Percentiles rank a stretch among this genome's conserved stretches.
Evolutionary conservation across 2,888 invertebrate genomes (phyloP).

Genomic region (Dynastes tityus): DNA sequence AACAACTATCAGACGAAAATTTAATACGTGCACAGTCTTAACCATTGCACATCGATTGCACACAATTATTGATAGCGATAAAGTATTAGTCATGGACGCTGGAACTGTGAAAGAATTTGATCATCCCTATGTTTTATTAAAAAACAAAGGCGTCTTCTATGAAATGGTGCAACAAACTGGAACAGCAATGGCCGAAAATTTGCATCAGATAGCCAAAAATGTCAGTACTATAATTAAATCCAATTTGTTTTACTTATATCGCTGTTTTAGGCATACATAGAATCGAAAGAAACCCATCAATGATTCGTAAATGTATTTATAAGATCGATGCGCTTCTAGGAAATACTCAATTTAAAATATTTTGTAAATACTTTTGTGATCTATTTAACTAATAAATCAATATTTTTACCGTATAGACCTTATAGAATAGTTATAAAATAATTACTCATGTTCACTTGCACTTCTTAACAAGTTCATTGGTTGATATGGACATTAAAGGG

Average conservation of each 20-base stretch:
- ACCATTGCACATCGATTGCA: constrained; percentile 90
- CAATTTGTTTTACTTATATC: background rate
- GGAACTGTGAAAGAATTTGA: constrained; percentile 85
- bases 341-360: background rate
- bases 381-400: background rate
- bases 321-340: background rate
- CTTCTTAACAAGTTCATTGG: background rate
- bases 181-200: constrained; percentile 60
- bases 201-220: constrained; percentile 61
- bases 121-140: constrained; percentile 80
- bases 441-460: background rate
- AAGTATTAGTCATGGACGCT: constrained; percentile 87
- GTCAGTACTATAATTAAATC: constrained; percentile 46
- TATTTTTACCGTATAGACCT: background rate
- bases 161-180: constrained; percentile 82
- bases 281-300: background rate
- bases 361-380: constrained; percentile 13
- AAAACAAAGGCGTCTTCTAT: constrained; percentile 77
- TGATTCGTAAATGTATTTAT: background rate
- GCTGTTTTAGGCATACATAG: constrained; percentile 12
- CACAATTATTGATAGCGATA: constrained; percentile 91
- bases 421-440: background rate
- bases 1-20: constrained; percentile 82
- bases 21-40: constrained; percentile 85
- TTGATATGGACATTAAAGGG: background rate